These are phyloP conservation scores for Neogobius melanostomus DNA, from an alignment of 2,113 vertebrate species.

Conservation along the genomic window DNA sequence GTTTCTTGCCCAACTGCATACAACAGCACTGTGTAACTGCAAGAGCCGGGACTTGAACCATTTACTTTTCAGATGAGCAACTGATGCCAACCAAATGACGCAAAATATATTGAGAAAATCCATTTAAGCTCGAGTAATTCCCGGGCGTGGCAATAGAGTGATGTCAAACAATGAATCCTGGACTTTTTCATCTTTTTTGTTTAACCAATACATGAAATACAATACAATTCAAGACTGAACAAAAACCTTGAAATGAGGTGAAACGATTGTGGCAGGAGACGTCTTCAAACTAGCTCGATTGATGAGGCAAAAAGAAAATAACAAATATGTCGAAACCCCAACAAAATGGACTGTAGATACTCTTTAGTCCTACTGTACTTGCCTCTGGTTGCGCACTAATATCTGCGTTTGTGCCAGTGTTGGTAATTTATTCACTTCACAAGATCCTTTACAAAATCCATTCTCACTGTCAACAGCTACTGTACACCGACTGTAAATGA, in stretches of 20 bases:
- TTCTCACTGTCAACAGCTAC: too few relatives aligned
- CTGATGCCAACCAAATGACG: not conserved
- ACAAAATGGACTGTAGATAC: too few relatives aligned
- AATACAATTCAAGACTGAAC: not conserved
- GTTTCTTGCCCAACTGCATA: too few relatives aligned
- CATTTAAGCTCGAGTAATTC: not conserved
- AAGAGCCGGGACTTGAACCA: too few relatives aligned
- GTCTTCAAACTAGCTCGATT: not conserved
- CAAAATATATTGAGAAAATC: not conserved
- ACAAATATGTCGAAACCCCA: too few relatives aligned
- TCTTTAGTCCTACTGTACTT: too few relatives aligned
- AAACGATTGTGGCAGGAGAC: conserved; percentile 2
- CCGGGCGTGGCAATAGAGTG: not conserved
- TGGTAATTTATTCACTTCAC: too few relatives aligned
- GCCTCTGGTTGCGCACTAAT: too few relatives aligned
- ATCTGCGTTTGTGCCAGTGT: too few relatives aligned
- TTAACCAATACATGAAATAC: not conserved
- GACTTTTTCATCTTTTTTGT: not conserved
- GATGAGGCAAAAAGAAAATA: not conserved
- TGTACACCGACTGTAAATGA: not conserved
- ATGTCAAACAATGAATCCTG: not conserved
- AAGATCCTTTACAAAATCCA: too few relatives aligned
- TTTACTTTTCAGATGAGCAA: too few relatives aligned
- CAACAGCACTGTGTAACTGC: too few relatives aligned
- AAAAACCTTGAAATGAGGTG: not conserved